Conservation (phyloP, 1,140 invertebrate species). For the Piezodorus guildinii region DNA sequence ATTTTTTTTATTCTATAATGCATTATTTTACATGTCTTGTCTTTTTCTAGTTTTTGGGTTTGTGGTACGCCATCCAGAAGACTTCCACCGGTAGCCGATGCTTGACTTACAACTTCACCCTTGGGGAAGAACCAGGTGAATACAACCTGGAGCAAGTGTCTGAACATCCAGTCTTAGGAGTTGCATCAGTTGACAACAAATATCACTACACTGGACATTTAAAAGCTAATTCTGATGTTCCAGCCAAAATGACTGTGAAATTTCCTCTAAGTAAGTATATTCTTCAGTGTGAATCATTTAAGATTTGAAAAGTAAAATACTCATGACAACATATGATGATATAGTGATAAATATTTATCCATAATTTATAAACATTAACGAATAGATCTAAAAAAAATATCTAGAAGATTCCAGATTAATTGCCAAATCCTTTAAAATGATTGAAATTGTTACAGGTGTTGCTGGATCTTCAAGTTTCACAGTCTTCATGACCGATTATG, state of each 20-base stretch:
- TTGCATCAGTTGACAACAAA: constrained; percentile 43
- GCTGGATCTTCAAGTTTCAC: constrained; percentile 62
- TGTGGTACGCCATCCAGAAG: constrained; percentile 75
- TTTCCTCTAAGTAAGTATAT: constrained; percentile 68
- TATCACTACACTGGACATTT: constrained; percentile 63
- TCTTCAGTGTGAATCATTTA: too few relatives aligned
- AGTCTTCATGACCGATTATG: constrained; percentile 62
- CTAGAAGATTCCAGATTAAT: too few relatives aligned
- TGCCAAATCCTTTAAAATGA: too few relatives aligned
- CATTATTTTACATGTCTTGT: too few relatives aligned
- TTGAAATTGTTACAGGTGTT: constrained; percentile 41
- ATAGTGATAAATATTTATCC: too few relatives aligned
- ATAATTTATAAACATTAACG: too few relatives aligned
- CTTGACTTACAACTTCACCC: constrained; percentile 61
- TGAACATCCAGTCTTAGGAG: constrained; percentile 50
- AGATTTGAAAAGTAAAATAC: too few relatives aligned
- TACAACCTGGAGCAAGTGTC: constrained; percentile 58
- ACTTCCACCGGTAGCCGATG: constrained; percentile 68
- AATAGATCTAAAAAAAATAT: too few relatives aligned
- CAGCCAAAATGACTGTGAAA: constrained; percentile 56
- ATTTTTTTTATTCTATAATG: too few relatives aligned
- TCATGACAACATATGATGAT: too few relatives aligned
- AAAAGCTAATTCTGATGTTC: constrained; percentile 46
- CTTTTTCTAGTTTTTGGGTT: constrained; percentile 52
- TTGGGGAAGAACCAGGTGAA: constrained; percentile 49